Evolutionary conservation across 2,113 vertebrate genomes (phyloP).

Genomic region (Cacatua alba): DNA sequence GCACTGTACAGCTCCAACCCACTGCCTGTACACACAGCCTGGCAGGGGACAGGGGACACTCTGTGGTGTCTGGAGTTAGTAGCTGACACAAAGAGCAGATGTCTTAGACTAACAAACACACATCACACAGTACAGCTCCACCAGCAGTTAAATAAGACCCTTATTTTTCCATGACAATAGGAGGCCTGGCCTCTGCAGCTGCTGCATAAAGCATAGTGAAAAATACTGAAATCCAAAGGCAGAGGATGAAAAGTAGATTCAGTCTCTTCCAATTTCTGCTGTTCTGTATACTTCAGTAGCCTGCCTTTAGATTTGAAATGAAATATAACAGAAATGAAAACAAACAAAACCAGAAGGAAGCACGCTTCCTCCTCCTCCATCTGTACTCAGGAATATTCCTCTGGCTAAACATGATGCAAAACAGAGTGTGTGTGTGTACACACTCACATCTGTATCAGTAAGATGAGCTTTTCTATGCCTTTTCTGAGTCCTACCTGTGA

Average conservation of each 20-base stretch:
- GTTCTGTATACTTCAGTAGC: neutral
- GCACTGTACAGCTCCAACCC: neutral
- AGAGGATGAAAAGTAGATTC: slow-evolving; percentile 48
- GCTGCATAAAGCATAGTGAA: slow-evolving; percentile 40
- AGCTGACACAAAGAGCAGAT: slow-evolving; percentile 81
- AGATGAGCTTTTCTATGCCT: neutral
- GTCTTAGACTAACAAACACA: slow-evolving; percentile 82
- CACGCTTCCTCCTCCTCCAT: neutral
- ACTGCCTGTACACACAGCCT: slow-evolving; percentile 53
- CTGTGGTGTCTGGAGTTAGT: slow-evolving; percentile 65
- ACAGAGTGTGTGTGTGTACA: fast-evolving
- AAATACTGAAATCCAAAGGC: slow-evolving; percentile 33
- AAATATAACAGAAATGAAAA: neutral
- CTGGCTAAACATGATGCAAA: neutral
- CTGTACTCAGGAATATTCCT: neutral
- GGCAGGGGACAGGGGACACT: slow-evolving; percentile 45
- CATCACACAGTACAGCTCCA: slow-evolving; percentile 63
- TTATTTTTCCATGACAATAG: slow-evolving; percentile 69
- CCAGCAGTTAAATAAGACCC: slow-evolving; percentile 66
- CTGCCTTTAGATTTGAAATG: neutral
- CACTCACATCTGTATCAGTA: neutral
- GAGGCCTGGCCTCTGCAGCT: slow-evolving; percentile 69
- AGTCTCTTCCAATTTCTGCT: slow-evolving; percentile 45
- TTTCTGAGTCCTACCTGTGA: slow-evolving; percentile 1
- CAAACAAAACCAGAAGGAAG: neutral